Percentiles rank a stretch among this genome's conserved stretches.
Evolutionary conservation across 2,888 invertebrate genomes (phyloP).

Genomic region (Ditula angustiorana): DNA sequence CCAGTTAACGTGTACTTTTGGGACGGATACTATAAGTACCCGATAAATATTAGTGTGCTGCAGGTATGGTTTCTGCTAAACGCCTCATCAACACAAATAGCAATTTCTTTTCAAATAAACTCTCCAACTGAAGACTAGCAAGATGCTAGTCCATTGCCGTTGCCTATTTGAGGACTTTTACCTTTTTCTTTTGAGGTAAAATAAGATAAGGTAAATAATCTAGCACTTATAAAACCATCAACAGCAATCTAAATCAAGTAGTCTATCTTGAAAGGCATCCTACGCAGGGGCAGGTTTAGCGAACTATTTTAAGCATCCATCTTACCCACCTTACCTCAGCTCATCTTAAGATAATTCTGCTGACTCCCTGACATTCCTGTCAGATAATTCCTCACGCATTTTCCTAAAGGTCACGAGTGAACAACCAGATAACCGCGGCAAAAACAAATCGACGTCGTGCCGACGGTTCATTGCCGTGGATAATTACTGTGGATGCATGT

Average conservation of each 20-base stretch:
- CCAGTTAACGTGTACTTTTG: too few relatives aligned
- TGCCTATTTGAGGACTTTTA: too few relatives aligned
- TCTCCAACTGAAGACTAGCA: too few relatives aligned
- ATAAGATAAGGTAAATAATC: too few relatives aligned
- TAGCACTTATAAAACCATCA: background rate
- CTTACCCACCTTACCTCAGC: background rate
- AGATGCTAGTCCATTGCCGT: too few relatives aligned
- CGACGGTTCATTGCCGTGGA: constrained; percentile 68
- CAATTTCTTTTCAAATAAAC: too few relatives aligned
- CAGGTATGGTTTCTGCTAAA: too few relatives aligned
- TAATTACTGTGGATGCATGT: constrained; percentile 67
- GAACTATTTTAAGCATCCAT: background rate
- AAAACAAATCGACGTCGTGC: constrained; percentile 53
- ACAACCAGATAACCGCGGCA: constrained; percentile 70
- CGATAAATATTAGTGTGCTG: too few relatives aligned
- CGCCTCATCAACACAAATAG: too few relatives aligned
- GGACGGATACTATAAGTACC: too few relatives aligned
- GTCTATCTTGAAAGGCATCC: background rate
- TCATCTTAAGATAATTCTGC: constrained; percentile 8
- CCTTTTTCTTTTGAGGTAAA: background rate
- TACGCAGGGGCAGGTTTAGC: background rate
- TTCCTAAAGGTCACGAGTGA: constrained; percentile 80
- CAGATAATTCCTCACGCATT: constrained; percentile 60
- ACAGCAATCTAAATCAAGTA: background rate
- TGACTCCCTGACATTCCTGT: constrained; percentile 43